A percentile compares a stretch with the other conserved stretches of the same genome.
These are phyloP conservation scores for Microctonus aethiopoides DNA, from an alignment of 2,888 invertebrate species.

Conservation along the genomic window DNA sequence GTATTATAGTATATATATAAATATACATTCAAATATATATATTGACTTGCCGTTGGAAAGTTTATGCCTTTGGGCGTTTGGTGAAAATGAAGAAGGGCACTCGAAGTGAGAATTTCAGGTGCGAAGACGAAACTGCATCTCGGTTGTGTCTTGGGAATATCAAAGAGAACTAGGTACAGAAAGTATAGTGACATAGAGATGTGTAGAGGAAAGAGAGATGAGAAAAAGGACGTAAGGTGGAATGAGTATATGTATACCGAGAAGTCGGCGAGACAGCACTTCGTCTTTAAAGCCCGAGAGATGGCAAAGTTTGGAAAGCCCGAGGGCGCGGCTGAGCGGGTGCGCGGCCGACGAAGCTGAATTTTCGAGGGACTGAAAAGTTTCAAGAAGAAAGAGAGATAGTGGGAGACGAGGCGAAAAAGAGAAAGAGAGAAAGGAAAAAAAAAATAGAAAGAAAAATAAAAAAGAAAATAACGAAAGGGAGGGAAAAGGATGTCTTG, in stretches of 20 bases:
- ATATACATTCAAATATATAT: slow-evolving; percentile 2
- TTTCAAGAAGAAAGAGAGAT: too few relatives aligned
- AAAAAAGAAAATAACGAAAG: slow-evolving; percentile 43
- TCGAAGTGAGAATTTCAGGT: slow-evolving; percentile 17
- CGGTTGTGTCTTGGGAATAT: slow-evolving; percentile 32
- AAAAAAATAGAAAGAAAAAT: slow-evolving; percentile 24
- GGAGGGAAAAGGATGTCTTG: slow-evolving; percentile 37
- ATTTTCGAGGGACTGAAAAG: slow-evolving; percentile 33
- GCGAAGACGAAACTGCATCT: slow-evolving; percentile 31
- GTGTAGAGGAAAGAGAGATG: slow-evolving; percentile 13
- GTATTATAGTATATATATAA: slow-evolving; percentile 4
- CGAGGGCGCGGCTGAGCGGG: slow-evolving; percentile 43
- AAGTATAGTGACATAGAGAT: neutral
- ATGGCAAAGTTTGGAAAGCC: slow-evolving; percentile 56
- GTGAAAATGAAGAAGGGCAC: slow-evolving; percentile 24
- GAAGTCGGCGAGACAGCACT: slow-evolving; percentile 38
- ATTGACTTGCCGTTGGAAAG: slow-evolving; percentile 1
- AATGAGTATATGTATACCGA: slow-evolving; percentile 27
- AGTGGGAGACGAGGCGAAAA: slow-evolving; percentile 21
- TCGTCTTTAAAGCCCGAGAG: slow-evolving; percentile 49
- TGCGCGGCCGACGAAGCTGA: slow-evolving; percentile 16
- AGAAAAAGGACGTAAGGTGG: slow-evolving; percentile 6
- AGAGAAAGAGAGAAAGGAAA: slow-evolving; percentile 44
- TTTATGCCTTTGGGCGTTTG: slow-evolving; percentile 20
- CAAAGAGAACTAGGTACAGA: slow-evolving; percentile 28